Evolutionary conservation across 2,113 vertebrate genomes (phyloP), one percentile per base, ranked within the genome.

Genomic region (Nerophis ophidion): DNA sequence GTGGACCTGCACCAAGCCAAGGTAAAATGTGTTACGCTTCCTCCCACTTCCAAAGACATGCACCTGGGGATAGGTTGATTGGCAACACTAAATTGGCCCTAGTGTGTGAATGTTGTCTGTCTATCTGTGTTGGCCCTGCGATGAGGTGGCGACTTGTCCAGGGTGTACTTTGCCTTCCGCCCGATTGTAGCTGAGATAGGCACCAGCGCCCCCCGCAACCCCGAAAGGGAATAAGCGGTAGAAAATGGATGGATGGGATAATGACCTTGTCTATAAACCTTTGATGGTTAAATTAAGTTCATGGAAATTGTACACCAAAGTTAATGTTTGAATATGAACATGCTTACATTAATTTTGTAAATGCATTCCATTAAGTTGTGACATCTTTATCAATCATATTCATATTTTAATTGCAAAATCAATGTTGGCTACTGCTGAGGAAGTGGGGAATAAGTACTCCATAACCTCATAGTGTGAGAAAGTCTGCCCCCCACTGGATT

Each of bases 1-100:
- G 93, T 98, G 1, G 95, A 99, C 79, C 90, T 97, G 81, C 95
- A 98, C 82, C 93, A 94, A 80, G 95, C 95, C 68, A 98, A 98
- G 93, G 96, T 97, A 38, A 1, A 4, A 46, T 36, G 6, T 34
- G 12, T 12, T 14, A 14, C 12, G 6, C n/a, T n/a, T n/a, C n/a
- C n/a, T n/a, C n/a, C n/a, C n/a, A n/a, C n/a, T n/a, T n/a, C n/a
- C n/a, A n/a, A n/a, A n/a, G n/a, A n/a, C n/a, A n/a, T n/a, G n/a
- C n/a, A n/a, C n/a, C n/a, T n/a, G n/a, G n/a, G n/a, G n/a, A n/a
- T n/a, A n/a, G n/a, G n/a, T n/a, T n/a, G n/a, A n/a, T n/a, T n/a
- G n/a, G n/a, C n/a, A n/a, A n/a, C n/a, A n/a, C n/a, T n/a, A n/a
- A n/a, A n/a, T n/a, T n/a, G n/a, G n/a, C n/a, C n/a, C n/a, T n/a